Conservation (phyloP, 2,888 invertebrate genomes). For the Nemotelus pantherinus region DNA sequence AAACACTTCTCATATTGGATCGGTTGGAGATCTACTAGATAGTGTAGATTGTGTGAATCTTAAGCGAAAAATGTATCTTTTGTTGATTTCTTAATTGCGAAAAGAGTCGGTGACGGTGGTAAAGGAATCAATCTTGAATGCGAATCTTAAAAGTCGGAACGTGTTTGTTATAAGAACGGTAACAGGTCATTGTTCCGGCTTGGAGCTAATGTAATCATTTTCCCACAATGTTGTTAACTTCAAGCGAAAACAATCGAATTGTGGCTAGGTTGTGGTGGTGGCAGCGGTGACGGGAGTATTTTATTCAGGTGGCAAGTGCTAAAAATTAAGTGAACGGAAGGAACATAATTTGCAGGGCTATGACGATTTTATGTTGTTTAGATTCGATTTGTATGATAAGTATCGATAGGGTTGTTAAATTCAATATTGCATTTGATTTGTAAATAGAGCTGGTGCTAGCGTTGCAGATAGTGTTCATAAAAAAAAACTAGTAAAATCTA, state of each 20-base stretch:
- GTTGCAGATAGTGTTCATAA: no score
- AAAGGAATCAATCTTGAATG: neutral
- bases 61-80: conserved; percentile 21
- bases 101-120: conserved; percentile 5
- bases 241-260: conserved; percentile 22
- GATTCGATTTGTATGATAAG: no score
- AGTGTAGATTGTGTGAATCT: conserved; percentile 19
- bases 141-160: neutral
- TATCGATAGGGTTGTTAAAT: no score
- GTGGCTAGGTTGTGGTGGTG: neutral
- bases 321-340: conserved; percentile 36
- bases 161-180: conserved; percentile 21
- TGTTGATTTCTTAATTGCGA: neutral
- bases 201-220: conserved; percentile 38
- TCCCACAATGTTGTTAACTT: conserved; percentile 40
- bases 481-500: no score
- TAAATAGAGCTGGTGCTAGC: no score
- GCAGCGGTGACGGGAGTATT: neutral
- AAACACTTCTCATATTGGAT: neutral
- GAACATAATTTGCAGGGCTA: neutral
- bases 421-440: no score
- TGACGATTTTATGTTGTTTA: no score
- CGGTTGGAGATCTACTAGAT: neutral
- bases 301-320: conserved; percentile 25
- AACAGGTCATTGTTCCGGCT: conserved; percentile 43